Evolutionary conservation across 2,888 invertebrate genomes (phyloP), one percentile per base, ranked within the genome.

Genomic region (Diadromus collaris): DNA sequence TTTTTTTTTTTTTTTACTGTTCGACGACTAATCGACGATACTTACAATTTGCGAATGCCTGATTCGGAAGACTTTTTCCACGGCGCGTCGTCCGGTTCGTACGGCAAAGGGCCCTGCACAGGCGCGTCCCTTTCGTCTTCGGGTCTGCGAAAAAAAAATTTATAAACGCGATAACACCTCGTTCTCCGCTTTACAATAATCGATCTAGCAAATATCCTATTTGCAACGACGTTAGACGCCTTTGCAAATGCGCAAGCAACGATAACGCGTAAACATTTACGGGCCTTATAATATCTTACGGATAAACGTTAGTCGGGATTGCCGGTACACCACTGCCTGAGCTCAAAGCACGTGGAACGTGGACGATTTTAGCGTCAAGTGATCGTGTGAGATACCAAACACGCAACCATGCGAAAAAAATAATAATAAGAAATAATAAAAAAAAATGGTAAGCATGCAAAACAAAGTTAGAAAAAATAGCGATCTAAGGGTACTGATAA

Each of bases 1-100:
- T n/a, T n/a, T n/a, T n/a, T n/a, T n/a, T n/a, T n/a, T n/a, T n/a
- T n/a, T n/a, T n/a, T n/a, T n/a, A n/a, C n/a, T n/a, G n/a, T n/a
- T n/a, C n/a, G n/a, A n/a, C 21, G 48, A 48, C 21, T 21, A 21
- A 9, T 21, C 6, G 6, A 38, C n/a, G 24, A 74, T 84, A 94
- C 96, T 94, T 93, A 97, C 97, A 97, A 96, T 93, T 96, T 97
- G 88, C 97, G 93, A 87, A 97, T 97, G 56, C 97, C 97, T 81
- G 97, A 97, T 91, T 97, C 96, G 44, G 95, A 93, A 74, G 91
- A 87, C 87, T 94, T 94, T 91, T 97, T 97, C 96, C 97, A 98
- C 0, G 98, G 98, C 76, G 99, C 99, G 92, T 99, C 99, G 87
- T 98, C 97, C 0, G 99, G 99, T 91, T 99, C 99, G 70, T 95